Percentiles rank a stretch among this genome's conserved stretches.
Conservation (phyloP, 53 echinoderm and acorn worm genomes). For the Holothuria scabra region DNA sequence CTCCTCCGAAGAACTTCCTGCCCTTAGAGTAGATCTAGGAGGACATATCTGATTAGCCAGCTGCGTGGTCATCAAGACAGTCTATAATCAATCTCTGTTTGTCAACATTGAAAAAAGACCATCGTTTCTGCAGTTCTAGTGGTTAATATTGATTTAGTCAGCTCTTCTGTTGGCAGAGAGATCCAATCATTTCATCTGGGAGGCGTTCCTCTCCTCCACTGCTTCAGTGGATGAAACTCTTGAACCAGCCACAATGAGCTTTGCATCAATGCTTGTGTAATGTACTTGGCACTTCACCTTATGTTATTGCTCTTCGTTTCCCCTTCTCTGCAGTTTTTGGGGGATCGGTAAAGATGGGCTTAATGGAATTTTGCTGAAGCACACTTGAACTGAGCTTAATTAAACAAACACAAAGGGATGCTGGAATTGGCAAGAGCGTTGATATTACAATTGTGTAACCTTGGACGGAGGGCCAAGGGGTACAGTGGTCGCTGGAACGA, state of each 20-base stretch:
- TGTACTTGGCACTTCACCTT: not conserved
- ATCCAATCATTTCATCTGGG: constrained; percentile 7
- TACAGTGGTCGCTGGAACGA: no score
- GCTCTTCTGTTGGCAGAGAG: not conserved
- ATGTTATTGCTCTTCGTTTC: not conserved
- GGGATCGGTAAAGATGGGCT: not conserved
- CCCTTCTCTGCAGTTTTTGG: not conserved
- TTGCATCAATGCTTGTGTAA: no score
- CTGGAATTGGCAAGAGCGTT: no score
- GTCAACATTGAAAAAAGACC: not conserved
- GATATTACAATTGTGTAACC: no score
- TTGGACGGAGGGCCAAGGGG: no score
- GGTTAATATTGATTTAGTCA: not conserved
- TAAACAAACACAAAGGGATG: constrained; percentile 11
- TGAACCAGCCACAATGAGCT: no score
- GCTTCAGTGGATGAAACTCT: no score
- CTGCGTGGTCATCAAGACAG: not conserved
- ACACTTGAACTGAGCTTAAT: constrained; percentile 22
- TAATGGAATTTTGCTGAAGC: constrained; percentile 31
- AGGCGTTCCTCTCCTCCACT: no score
- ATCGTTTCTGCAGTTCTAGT: no score
- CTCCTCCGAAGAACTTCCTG: no score
- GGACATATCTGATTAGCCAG: no score
- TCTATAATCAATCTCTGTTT: constrained; percentile 12
- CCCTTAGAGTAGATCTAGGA: no score